Conservation (phyloP, 2,113 vertebrate genomes). For the Dromiciops gliroides region DNA sequence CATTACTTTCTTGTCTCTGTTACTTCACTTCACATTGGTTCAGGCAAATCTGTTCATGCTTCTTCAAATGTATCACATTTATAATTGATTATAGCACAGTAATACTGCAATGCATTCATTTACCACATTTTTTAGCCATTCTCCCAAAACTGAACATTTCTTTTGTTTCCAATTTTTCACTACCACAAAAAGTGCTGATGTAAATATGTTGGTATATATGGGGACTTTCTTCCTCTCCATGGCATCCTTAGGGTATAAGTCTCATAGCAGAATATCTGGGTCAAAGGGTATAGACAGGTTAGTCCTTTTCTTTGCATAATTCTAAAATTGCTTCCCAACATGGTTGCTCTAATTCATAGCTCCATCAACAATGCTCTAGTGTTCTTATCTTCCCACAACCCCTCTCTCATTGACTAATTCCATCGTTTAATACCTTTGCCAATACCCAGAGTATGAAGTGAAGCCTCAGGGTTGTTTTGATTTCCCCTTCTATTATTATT, state of each 20-base stretch:
- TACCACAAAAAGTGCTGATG: not conserved
- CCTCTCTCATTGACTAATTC: not conserved
- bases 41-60: no score
- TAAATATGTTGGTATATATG: not conserved
- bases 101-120: not conserved
- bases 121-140: not conserved
- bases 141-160: not conserved
- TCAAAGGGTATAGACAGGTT: not conserved
- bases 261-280: not conserved
- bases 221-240: not conserved
- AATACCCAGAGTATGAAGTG: not conserved
- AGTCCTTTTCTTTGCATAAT: not conserved
- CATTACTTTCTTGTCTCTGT: not conserved
- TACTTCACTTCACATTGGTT: not conserved
- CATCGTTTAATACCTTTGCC: not conserved
- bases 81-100: no score
- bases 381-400: not conserved
- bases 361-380: not conserved
- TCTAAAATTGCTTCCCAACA: not conserved
- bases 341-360: not conserved
- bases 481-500: not conserved
- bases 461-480: not conserved
- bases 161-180: not conserved
- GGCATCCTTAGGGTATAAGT: not conserved
- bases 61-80: no score